Conservation (phyloP, 2,113 vertebrate genomes). For the Lagenorhynchus albirostris region DNA sequence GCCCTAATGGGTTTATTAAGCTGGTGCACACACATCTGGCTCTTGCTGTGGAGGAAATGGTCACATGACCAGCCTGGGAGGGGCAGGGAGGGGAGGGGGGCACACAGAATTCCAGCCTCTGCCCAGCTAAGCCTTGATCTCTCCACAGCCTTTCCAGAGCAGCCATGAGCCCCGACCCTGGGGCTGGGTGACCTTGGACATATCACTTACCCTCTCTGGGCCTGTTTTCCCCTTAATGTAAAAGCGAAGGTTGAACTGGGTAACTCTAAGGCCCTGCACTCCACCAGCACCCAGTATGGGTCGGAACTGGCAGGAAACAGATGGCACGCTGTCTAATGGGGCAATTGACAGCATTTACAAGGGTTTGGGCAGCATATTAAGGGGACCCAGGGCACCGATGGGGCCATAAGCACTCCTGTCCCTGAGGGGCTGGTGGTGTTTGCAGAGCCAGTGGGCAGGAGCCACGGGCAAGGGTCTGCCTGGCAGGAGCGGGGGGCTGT, state of each 20-base stretch:
- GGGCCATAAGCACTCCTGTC: background rate
- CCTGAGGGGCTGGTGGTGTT: background rate
- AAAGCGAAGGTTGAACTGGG: background rate
- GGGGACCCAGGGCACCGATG: background rate
- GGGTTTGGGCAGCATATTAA: background rate
- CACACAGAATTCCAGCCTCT: background rate
- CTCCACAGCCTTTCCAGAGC: background rate
- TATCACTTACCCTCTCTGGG: background rate
- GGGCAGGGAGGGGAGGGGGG: background rate
- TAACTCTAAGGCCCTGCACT: background rate
- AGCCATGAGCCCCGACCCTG: background rate
- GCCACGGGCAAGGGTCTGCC: background rate
- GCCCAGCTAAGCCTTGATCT: background rate
- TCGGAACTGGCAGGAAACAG: background rate
- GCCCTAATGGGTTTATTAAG: background rate
- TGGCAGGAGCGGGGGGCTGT: background rate
- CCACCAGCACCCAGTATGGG: accelerated
- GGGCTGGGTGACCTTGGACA: background rate
- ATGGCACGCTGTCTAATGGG: background rate
- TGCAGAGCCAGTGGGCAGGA: background rate
- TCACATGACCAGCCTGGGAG: background rate
- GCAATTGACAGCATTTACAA: background rate
- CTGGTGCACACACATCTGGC: background rate
- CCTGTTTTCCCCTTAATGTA: background rate
- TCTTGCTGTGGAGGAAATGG: background rate